Evolutionary conservation across 1,140 invertebrate species (phyloP), one percentile per base, ranked within the genome.

Genomic region (Lasioglossum albipes): DNA sequence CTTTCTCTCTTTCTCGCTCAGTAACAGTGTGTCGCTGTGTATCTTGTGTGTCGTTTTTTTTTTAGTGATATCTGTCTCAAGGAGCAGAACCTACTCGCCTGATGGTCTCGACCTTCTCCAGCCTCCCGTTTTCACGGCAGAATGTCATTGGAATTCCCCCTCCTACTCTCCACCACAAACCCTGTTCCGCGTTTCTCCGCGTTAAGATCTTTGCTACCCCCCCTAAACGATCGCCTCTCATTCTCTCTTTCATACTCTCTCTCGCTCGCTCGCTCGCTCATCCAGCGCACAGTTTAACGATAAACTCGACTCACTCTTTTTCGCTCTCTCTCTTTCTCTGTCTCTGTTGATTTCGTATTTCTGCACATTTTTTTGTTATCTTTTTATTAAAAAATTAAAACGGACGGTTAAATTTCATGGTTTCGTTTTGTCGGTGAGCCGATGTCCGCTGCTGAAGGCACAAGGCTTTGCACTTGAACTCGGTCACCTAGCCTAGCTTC

Each of bases 401-500:
- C 92, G 92, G 92, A 93, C 92, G 92, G 92, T 93, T 93, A 90
- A 92, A 91, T 92, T 93, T 91, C 84, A 87, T 87, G 81, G 84
- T 88, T 90, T 91, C 89, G 91, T 90, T 57, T 89, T 91, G 89
- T 91, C 82, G 91, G 92, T 93, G 92, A 93, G 89, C 93, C 92
- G 92, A 93, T 93, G 90, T 93, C 92, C 90, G 91, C 90, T 93
- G 92, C 91, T 93, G 91, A 93, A 93, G 93, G 93, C 93, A 93
- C 93, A 93, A 89, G 92, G 92, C 92, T 93, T 93, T 93, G 92
- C 93, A 93, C 92, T 93, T 93, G 93, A 89, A 93, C 92, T 92
- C 92, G 92, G 92, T 93, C 92, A 93, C 92, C 92, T 93, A 93
- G 84, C 85, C 91, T 92, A 93, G 89, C 91, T 87, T 91, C 88